Conservation (phyloP, 2,888 invertebrate species). For the Parnassius apollo region DNA sequence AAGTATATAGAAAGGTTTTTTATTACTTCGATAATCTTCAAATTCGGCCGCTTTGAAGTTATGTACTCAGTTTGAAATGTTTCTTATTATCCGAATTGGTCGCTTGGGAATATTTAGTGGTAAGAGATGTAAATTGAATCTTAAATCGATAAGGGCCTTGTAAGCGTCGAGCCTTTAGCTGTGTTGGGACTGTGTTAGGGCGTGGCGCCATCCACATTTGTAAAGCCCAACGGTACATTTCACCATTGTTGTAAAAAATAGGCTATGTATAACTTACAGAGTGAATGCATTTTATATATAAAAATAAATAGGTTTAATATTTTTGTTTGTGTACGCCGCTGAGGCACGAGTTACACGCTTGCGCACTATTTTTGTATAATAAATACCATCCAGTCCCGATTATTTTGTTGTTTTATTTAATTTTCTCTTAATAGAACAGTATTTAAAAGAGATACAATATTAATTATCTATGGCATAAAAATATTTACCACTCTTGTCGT, state of each 20-base stretch:
- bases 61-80: constrained; percentile 31
- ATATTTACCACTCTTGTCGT: neutral
- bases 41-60: constrained; percentile 32
- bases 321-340: constrained; percentile 75
- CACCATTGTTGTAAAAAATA: constrained; percentile 66
- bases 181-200: constrained; percentile 56
- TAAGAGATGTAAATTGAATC: constrained; percentile 35
- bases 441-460: neutral
- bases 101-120: constrained; percentile 23
- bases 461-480: constrained; percentile 14
- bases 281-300: constrained; percentile 75
- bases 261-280: constrained; percentile 77
- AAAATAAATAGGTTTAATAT: constrained; percentile 66
- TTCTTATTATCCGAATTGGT: constrained; percentile 10
- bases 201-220: constrained; percentile 57
- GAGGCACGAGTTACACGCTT: constrained; percentile 77
- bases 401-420: constrained; percentile 69
- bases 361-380: constrained; percentile 82
- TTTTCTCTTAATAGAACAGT: too few relatives aligned
- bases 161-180: constrained; percentile 50
- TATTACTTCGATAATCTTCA: constrained; percentile 41
- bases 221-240: constrained; percentile 77
- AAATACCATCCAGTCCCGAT: constrained; percentile 79
- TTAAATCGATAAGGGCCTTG: constrained; percentile 37
- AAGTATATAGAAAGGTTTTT: constrained; percentile 53